Evolutionary conservation across 2,888 invertebrate genomes (phyloP), one percentile per base, ranked within the genome.

Genomic region (Carterocephalus palaemon): DNA sequence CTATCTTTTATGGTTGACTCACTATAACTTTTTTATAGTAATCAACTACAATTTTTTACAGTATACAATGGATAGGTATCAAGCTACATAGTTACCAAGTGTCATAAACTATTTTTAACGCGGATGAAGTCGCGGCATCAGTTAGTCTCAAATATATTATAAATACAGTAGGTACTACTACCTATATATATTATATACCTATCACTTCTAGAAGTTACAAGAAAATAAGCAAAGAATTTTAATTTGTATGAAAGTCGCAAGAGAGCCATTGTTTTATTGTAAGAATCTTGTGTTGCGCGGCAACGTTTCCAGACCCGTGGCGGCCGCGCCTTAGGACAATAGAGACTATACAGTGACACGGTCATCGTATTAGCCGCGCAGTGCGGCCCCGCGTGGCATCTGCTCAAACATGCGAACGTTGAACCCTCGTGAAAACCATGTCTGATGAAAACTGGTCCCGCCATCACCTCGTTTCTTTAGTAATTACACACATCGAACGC

Each of bases 351-450:
- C 22, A 49, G 48, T 62, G 62, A 64, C 62, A 63, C 62, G 61
- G 60, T 62, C 58, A 63, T 42, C 46, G 40, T 32, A 51, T 47
- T 37, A 46, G 48, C 34, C 40, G 34, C 49, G 50, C 53, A 49
- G 51, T 51, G 48, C 34, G 39, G 43, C 46, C 46, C 53, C 54
- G 49, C 49, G 59, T 56, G 61, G 64, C 70, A 69, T 67, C 69
- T 75, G 72, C 62, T 66, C 65, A 73, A 75, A 75, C 65, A 70
- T 52, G 59, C 73, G 79, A 72, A 60, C 80, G 60, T 73, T 81
- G 83, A 81, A 82, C 83, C 64, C 62, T 57, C 56, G 64, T 43
- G 63, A 66, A 72, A 64, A 68, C 65, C 69, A 70, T 63, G 63
- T 69, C 69, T 68, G 64, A 67, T 64, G 66, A 53, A 67, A 75